phyloP scores from a whole-genome alignment of 1,140 invertebrate species.

The Drosophila chauvacae region DNA sequence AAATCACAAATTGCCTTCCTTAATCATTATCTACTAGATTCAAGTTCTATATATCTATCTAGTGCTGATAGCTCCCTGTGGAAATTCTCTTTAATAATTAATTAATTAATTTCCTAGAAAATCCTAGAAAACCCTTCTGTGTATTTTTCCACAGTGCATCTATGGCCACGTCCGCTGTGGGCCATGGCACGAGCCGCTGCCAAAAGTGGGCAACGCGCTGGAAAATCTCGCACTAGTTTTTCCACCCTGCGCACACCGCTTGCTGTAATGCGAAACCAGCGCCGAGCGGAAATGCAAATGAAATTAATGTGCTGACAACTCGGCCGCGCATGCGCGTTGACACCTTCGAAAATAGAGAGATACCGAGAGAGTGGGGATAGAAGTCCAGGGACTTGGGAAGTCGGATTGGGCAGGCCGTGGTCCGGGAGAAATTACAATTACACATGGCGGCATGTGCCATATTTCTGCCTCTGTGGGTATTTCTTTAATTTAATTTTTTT shows the following conservation, averaged over 20 bases:
- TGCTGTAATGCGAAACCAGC: conserved; percentile 78
- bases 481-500: background rate
- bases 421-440: conserved; percentile 79
- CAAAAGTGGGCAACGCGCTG: conserved; percentile 67
- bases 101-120: too few species aligned
- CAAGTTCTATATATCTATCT: too few species aligned
- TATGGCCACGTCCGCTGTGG: conserved; percentile 13
- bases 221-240: conserved; percentile 78
- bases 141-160: background rate
- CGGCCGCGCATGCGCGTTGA: conserved; percentile 79
- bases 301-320: conserved; percentile 84
- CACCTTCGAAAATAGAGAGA: conserved; percentile 59
- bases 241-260: conserved; percentile 63
- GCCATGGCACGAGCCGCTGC: conserved; percentile 68
- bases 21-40: background rate
- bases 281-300: conserved; percentile 83
- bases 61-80: background rate
- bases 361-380: conserved; percentile 2
- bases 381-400: conserved; percentile 8
- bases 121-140: background rate
- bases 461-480: conserved; percentile 52
- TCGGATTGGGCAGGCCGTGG: conserved; percentile 25
- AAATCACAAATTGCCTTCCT: background rate
- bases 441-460: conserved; percentile 77
- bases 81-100: background rate